A percentile compares a stretch with the other conserved stretches of the same genome.
Conservation (phyloP, 1,140 invertebrate species). For the Pollicipes pollicipes region DNA sequence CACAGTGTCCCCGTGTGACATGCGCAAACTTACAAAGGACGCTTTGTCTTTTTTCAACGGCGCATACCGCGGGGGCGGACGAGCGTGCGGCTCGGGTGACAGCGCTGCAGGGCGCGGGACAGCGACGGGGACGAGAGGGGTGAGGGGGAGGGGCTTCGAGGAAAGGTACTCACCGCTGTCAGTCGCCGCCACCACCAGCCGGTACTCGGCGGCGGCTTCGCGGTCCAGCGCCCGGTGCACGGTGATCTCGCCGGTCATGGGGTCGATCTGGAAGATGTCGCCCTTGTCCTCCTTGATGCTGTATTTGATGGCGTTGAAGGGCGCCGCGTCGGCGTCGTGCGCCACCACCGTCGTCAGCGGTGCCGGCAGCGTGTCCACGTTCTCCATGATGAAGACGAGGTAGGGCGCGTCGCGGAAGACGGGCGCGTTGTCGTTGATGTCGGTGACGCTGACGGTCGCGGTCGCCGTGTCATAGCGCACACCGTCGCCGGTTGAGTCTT, state of each 20-base stretch:
- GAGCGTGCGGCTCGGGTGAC: too few species aligned
- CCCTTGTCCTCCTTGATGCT: constrained; percentile 80
- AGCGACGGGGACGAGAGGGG: too few species aligned
- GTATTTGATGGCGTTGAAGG: constrained; percentile 73
- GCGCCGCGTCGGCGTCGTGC: constrained; percentile 74
- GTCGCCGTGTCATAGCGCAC: constrained; percentile 42
- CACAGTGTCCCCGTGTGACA: not conserved
- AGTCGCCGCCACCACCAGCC: constrained; percentile 69
- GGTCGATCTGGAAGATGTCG: constrained; percentile 61
- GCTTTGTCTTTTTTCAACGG: not conserved
- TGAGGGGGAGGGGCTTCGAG: too few species aligned
- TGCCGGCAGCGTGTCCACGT: constrained; percentile 41
- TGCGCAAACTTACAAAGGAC: not conserved
- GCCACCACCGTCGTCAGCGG: constrained; percentile 57
- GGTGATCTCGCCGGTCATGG: constrained; percentile 68
- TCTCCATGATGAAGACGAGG: constrained; percentile 79
- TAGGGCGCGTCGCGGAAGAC: constrained; percentile 81
- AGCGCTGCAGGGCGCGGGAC: too few species aligned
- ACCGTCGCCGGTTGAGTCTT: constrained; percentile 53
- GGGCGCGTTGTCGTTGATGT: constrained; percentile 89
- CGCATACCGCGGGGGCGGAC: too few species aligned
- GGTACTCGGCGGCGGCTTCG: constrained; percentile 55
- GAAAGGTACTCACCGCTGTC: constrained; percentile 66
- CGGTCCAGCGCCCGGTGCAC: constrained; percentile 61
- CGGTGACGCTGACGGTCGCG: constrained; percentile 46